Evolutionary conservation across 2,888 invertebrate genomes (phyloP), one percentile per base, ranked within the genome.

Genomic region (Acleris holmiana): DNA sequence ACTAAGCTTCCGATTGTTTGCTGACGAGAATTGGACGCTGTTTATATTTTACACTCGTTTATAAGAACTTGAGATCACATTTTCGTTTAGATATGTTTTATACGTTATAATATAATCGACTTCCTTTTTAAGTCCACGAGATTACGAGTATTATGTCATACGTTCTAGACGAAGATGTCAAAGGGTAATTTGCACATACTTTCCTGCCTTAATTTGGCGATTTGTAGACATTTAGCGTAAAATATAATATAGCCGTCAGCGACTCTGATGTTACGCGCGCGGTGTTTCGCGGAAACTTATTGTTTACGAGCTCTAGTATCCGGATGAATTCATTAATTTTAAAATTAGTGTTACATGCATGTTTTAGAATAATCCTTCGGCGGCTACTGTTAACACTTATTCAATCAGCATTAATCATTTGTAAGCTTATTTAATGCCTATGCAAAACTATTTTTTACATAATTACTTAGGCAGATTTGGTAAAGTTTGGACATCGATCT

Each of bases 181-280:
- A 67, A 63, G 60, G 67, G 62, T 59, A 63, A 68, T 57, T 66
- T 63, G 59, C 60, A 60, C 53, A 68, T 53, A 62, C 50, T 66
- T 59, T 65, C 55, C 35, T 65, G 59, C 41, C 49, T 64, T 73
- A 73, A 79, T 76, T 69, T 51, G 54, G 59, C 68, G 69, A 76
- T 79, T 65, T 67, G 57, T 69, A 73, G 8, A 68, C 68, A 66
- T 65, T 66, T 21, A 59, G 61, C 60, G 61, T 69, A 66, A 69
- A 70, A 68, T 68, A 69, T 69, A 55, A 61, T 35, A 35, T 55
- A 60, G 61, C 15, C 41, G 44, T 65, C 64, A 48, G 59, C 65
- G 50, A 55, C 50, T 46, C 23, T 35, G 23, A 55, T 55, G 60
- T 65, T 60, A 59, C 49, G 55, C 60, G 40, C 44, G 44, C 25